A percentile compares a stretch with the other conserved stretches of the same genome.
phyloP scores from a whole-genome alignment of 2,797 vertebrate species.

The Allobates femoralis region DNA sequence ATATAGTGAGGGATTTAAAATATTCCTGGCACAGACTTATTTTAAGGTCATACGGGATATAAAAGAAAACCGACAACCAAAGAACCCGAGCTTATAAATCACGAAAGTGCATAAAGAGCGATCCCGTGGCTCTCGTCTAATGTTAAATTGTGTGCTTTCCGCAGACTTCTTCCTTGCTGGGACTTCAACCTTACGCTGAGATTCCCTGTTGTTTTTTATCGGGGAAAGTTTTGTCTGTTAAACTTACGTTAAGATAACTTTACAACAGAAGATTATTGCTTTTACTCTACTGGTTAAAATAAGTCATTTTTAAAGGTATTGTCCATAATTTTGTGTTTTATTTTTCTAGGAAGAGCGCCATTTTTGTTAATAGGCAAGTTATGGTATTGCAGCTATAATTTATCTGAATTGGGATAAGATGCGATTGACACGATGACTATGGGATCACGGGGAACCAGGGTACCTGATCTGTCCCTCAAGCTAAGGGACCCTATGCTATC shows the following conservation, averaged over 20 bases:
- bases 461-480: no score
- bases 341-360: neutral
- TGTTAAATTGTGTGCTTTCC: conserved; percentile 4
- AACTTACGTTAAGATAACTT: neutral
- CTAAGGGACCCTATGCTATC: no score
- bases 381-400: neutral
- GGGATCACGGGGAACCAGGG: no score
- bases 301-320: neutral
- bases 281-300: neutral
- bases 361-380: neutral
- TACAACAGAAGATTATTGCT: neutral
- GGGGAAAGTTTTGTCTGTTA: neutral
- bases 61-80: conserved; percentile 1
- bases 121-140: conserved; percentile 7
- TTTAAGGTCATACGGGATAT: conserved; percentile 33
- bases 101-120: conserved; percentile 21
- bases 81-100: conserved; percentile 22
- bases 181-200: neutral
- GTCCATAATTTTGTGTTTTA: neutral
- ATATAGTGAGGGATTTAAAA: conserved; percentile 47
- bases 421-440: no score
- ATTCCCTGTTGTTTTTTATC: conserved; percentile 10
- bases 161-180: conserved; percentile 4
- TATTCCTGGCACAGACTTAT: conserved; percentile 40
- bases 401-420: neutral